Conservation (phyloP, 2,888 invertebrate genomes). For the Nemotelus pantherinus region DNA sequence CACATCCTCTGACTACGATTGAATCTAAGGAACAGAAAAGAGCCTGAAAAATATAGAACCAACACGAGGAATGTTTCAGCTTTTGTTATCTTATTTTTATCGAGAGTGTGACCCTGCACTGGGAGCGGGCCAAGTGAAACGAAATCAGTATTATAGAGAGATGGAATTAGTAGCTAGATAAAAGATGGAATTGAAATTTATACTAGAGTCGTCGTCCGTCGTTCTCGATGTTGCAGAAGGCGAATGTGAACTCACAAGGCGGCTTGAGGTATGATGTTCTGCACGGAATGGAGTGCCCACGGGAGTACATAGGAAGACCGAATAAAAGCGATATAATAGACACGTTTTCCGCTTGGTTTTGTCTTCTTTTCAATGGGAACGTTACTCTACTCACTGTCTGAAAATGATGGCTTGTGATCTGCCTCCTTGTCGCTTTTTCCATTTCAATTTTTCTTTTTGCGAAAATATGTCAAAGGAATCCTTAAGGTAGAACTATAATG, state of each 20-base stretch:
- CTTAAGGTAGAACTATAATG: too few relatives aligned
- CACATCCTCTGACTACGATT: too few relatives aligned
- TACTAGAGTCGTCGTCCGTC: neutral
- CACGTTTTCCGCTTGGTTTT: constrained; percentile 34
- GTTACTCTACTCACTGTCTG: constrained; percentile 19
- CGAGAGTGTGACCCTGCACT: neutral
- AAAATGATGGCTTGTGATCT: constrained; percentile 36
- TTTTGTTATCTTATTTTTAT: constrained; percentile 11
- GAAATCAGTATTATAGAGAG: neutral
- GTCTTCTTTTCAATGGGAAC: neutral
- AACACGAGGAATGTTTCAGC: neutral
- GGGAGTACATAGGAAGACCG: neutral
- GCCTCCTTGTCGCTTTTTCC: neutral
- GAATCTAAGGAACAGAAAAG: too few relatives aligned
- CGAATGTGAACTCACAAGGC: too few relatives aligned
- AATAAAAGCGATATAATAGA: constrained; percentile 1
- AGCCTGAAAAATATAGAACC: too few relatives aligned
- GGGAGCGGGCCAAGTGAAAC: neutral
- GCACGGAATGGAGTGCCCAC: neutral
- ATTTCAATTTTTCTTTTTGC: constrained; percentile 1
- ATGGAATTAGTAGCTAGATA: neutral
- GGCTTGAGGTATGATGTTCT: neutral
- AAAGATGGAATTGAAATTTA: constrained; percentile 24
- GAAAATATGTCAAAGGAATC: constrained; percentile 43
- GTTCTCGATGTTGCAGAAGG: too few relatives aligned